Percentiles rank a stretch among this genome's conserved stretches.
phyloP scores from a whole-genome alignment of 2,797 vertebrate species.

The Tiaroga cobitis region DNA sequence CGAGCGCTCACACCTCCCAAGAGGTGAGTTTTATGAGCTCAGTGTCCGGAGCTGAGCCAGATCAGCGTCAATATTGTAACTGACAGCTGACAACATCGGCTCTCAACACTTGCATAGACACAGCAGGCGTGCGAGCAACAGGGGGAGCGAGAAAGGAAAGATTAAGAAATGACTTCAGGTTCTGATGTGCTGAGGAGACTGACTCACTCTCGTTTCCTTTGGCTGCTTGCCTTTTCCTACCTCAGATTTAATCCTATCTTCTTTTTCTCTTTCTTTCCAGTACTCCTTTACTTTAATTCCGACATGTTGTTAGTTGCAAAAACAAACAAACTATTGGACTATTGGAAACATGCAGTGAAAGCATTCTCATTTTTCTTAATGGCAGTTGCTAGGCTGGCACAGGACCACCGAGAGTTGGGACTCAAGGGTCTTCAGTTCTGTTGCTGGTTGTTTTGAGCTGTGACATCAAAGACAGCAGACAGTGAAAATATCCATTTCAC shows the following conservation, averaged over 20 bases:
- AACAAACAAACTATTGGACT: no score
- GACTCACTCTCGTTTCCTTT: background rate
- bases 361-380: background rate
- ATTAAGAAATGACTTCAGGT: slow-evolving; percentile 47
- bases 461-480: background rate
- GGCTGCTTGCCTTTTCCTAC: background rate
- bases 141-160: background rate
- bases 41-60: slow-evolving; percentile 77
- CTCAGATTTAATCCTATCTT: background rate
- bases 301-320: background rate
- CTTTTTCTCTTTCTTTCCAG: background rate
- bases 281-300: background rate
- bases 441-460: background rate
- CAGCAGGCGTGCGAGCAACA: slow-evolving; percentile 33
- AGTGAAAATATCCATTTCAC: background rate
- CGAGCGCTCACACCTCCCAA: slow-evolving; percentile 74
- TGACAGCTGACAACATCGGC: slow-evolving; percentile 52
- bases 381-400: background rate
- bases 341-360: background rate
- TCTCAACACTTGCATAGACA: slow-evolving; percentile 51
- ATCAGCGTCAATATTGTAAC: slow-evolving; percentile 56
- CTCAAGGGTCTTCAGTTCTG: background rate
- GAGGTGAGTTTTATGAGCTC: slow-evolving; percentile 87
- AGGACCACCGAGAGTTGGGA: background rate
- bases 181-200: slow-evolving; percentile 20